These are phyloP conservation scores for Bucorvus abyssinicus DNA, from an alignment of 2,797 vertebrate species.

Conservation along the genomic window DNA sequence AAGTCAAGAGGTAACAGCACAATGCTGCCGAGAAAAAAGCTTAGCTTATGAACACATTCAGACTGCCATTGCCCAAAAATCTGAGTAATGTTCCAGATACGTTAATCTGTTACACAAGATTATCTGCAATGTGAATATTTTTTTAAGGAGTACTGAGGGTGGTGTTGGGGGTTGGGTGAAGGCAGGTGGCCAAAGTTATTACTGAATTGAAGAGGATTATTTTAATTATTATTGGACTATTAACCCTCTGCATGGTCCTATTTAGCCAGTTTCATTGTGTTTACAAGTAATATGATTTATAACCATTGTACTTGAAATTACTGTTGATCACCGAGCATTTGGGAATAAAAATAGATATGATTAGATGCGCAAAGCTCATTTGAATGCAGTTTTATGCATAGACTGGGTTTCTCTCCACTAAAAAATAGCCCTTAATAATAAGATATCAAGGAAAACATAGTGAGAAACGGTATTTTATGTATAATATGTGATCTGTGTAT, in stretches of 20 bases:
- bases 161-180: conserved; percentile 13
- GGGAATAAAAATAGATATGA: conserved; percentile 31
- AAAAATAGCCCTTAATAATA: conserved; percentile 48
- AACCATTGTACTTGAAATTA: conserved; percentile 27
- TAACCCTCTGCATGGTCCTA: conserved; percentile 25
- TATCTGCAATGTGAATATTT: conserved; percentile 3
- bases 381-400: conserved; percentile 36
- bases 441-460: conserved; percentile 36
- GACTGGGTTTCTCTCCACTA: conserved; percentile 7
- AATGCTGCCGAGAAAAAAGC: neutral
- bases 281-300: neutral
- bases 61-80: conserved; percentile 41
- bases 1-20: conserved; percentile 26
- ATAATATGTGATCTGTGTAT: conserved; percentile 43
- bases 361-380: conserved; percentile 51
- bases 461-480: conserved; percentile 45
- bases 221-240: conserved; percentile 50
- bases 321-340: conserved; percentile 33
- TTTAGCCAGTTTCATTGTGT: neutral
- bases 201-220: conserved; percentile 16
- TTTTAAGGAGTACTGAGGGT: conserved; percentile 33
- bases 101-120: conserved; percentile 55
- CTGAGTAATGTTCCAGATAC: conserved; percentile 47
- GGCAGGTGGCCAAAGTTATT: conserved; percentile 39
- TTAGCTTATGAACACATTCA: conserved; percentile 19